Base-by-base conservation (phyloP, 2,113 vertebrate genomes). In the Cyanoramphus novaezelandiae region DNA sequence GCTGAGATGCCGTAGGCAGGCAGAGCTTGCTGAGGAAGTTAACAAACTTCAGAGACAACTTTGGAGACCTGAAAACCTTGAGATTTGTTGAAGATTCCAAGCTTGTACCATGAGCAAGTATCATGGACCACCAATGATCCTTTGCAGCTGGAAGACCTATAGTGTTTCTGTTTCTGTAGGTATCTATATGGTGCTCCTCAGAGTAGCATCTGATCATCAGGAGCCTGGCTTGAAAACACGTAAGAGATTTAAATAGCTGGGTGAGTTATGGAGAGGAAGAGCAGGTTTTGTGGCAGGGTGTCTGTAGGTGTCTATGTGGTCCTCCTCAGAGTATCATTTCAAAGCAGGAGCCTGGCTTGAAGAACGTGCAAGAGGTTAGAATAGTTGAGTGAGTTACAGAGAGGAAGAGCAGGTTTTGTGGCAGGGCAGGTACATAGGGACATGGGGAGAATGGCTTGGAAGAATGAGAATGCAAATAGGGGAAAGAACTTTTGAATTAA, bases 71-170 rank as follows among this genome's bases (percentile, higher is more conserved):
- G 29, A 62, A 87, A 72, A 85, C 44, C 1, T 20, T 1, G 17
- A 69, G 39, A 37, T 41, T 84, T 33, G 50, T 37, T 29, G 10
- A 78, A 79, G 53, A 64, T 7, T 39, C 10, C 27, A 57, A 14
- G 39, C 11, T 79, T 17, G 11, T 79, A 39, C 0, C 0, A 4
- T 75, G 70, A 39, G 17, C 0, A 0, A 49, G 24, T 20, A 41
- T 49, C 17, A 1, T 18, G n/a, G 70, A 41, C 82, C 1, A 9
- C 21, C 35, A 64, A 5, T 0, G 9, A 16, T 85, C 3, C 44
- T 91, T 50, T 90, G 63, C 57, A 91, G 63, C n/a, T 80, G 20
- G 20, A 71, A 81, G 46, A 79, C 25, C 23, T 65, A 17, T 69
- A 11, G 8, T 68, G 14, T 81, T 78, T 70, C n/a, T 62, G 19